Base-by-base conservation (phyloP, 2,797 vertebrate genomes). In the Craterocephalus amniculus region DNA sequence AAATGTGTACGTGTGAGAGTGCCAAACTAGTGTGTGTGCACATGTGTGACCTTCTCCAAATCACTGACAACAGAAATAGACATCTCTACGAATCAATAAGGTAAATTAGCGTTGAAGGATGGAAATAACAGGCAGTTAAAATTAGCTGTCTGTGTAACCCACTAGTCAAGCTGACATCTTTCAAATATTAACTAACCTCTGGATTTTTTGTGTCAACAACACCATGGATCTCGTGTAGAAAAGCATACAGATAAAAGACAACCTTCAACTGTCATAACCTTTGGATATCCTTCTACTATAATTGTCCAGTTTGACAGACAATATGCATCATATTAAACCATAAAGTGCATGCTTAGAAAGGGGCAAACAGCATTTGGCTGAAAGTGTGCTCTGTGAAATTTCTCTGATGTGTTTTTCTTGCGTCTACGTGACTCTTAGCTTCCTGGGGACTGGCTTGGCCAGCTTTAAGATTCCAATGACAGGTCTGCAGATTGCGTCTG, bases 11-110 rank as follows among this genome's bases (percentile, higher is more conserved):
- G 48, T 70, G 63, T 4, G 45, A 22, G 67, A 64, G 65, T 14
- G 67, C 70, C 67, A 48, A n/a, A 56, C 35, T 72, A 26, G 27
- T 55, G 58, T 63, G 54, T 48, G 34, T 0, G 56, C 4, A 75
- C 24, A 16, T 73, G 58, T 70, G 84, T 92, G 93, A 93, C 91
- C 94, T 94, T 94, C 93, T 88, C 83, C 74, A 88, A 93, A 93
- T 90, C 83, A 81, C 85, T 74, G 90, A 89, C 90, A 91, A 92
- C 87, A 87, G 87, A 88, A 90, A 93, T 87, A 90, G 88, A 85
- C 87, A 81, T 85, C 80, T 80, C 80, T 69, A 83, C 48, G 65
- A 94, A 94, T 94, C 93, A 92, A 94, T 93, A 92, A 85, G 86
- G 87, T 86, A 92, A 94, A 94, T 95, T 93, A 92, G 90, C 40